Base-by-base conservation (phyloP, 2,797 vertebrate genomes). In the Gadopsis bispinosus region DNA sequence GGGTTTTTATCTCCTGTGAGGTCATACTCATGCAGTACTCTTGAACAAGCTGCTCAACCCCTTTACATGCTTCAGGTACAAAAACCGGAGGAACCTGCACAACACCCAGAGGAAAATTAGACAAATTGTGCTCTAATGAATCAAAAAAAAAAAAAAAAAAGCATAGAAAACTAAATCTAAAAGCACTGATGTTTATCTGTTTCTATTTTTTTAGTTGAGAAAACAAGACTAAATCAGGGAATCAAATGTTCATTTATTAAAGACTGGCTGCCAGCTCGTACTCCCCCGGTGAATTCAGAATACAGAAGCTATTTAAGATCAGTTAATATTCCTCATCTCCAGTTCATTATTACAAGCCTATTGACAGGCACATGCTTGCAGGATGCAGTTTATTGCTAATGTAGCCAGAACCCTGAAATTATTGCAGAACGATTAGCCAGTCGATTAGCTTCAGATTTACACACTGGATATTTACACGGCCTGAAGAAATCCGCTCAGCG, bases 391-490 rank as follows among this genome's bases (percentile, higher is more conserved):
- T 55, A 64, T 60, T 62, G 45, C 22, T 26, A 47, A 20, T 54
- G 22, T 29, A 26, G 20, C 31, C 16, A 59, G 50, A 54, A 14
- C 58, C n/a, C 43, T 7, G 39, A 55, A 59, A 73, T 19, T 16
- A 71, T 17, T 26, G 17, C 35, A 37, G 69, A 6, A 19, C 10
- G 39, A 73, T 53, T 45, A 59, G 50, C 53, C 20, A 14, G 55
- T 14, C 33, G 17, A 55, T 20, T 1, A 7, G 20, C 39, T 63
- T 66, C 62, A 45, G 7, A 35, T 66, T 81, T 29, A 39, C 10
- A 68, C n/a, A 26, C 17, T 48, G 69, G 11, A 72, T 63, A 81
- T 84, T 66, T 80, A n/a, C 53, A 10, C 11, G 37, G 37, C 37
- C 10, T 39, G 37, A 39, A 3, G 10, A 39, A 35, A 35, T 35